phyloP scores from a whole-genome alignment of 2,888 invertebrate species.

The Mechanitis messenoides region DNA sequence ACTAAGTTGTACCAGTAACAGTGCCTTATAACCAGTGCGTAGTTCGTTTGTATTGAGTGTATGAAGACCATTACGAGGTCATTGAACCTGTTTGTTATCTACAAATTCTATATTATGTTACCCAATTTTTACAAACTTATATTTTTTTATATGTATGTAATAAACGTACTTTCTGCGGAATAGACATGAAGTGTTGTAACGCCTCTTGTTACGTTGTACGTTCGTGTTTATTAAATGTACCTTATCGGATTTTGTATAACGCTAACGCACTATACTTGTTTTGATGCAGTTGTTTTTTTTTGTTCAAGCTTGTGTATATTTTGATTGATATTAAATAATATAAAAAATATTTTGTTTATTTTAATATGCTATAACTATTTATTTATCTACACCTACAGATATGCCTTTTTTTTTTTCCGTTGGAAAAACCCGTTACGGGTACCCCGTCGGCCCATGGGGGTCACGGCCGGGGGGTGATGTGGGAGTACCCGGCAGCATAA shows the following conservation, averaged over 20 bases:
- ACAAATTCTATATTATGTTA: slow-evolving; percentile 27
- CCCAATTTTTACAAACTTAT: slow-evolving; percentile 4
- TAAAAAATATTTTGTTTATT: slow-evolving; percentile 18
- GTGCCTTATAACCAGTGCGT: slow-evolving; percentile 50
- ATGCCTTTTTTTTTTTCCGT: too few relatives aligned
- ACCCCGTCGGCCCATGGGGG: too few relatives aligned
- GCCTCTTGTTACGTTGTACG: neutral
- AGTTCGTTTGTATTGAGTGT: slow-evolving; percentile 19
- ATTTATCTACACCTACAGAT: too few relatives aligned
- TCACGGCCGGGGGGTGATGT: too few relatives aligned
- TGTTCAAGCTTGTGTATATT: slow-evolving; percentile 57
- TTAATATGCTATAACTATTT: neutral
- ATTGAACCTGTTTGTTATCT: slow-evolving; percentile 19
- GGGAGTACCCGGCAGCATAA: too few relatives aligned
- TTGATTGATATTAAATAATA: slow-evolving; percentile 35
- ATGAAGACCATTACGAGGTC: neutral
- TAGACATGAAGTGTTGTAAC: neutral
- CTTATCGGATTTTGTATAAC: slow-evolving; percentile 8
- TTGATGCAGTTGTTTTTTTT: slow-evolving; percentile 45
- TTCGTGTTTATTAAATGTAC: neutral
- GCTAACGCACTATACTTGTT: slow-evolving; percentile 33
- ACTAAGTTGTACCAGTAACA: slow-evolving; percentile 38
- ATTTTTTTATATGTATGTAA: slow-evolving; percentile 3
- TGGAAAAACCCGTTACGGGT: too few relatives aligned
- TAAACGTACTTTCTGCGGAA: neutral